Evolutionary conservation across 2,888 invertebrate genomes (phyloP).

Genomic region (Lydus trimaculatus): DNA sequence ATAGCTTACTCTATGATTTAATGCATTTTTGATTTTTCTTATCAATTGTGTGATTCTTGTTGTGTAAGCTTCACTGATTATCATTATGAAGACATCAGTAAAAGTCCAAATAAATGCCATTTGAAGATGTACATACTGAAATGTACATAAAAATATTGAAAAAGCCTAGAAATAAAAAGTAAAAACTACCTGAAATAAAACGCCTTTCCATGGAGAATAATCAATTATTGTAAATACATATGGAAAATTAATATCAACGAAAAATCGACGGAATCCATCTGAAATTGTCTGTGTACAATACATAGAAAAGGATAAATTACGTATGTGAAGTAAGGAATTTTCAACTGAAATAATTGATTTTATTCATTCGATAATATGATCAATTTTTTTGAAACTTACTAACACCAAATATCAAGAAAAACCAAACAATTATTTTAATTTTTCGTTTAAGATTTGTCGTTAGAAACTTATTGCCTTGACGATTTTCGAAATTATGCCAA

Average conservation of each 20-base stretch:
- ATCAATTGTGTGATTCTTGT: neutral
- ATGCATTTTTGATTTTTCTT: neutral
- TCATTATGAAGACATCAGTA: slow-evolving; percentile 10
- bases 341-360: slow-evolving; percentile 15
- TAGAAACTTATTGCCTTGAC: neutral
- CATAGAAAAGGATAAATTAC: neutral
- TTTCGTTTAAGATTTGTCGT: slow-evolving; percentile 11
- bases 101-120: slow-evolving; percentile 13
- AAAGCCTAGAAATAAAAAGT: no score
- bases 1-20: neutral
- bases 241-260: slow-evolving; percentile 8
- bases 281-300: slow-evolving; percentile 9
- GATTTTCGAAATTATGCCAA: slow-evolving; percentile 17
- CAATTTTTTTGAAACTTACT: neutral
- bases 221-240: slow-evolving; percentile 10
- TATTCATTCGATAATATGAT: neutral
- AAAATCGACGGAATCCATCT: slow-evolving; percentile 13
- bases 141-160: neutral
- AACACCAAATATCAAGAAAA: neutral
- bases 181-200: slow-evolving; percentile 13
- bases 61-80: slow-evolving; percentile 12
- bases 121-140: neutral
- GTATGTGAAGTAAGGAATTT: slow-evolving; percentile 1
- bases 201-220: slow-evolving; percentile 19
- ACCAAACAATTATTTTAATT: slow-evolving; percentile 5